Base-by-base conservation (phyloP, 2,888 invertebrate genomes). In the Neoitamus cyanurus region DNA sequence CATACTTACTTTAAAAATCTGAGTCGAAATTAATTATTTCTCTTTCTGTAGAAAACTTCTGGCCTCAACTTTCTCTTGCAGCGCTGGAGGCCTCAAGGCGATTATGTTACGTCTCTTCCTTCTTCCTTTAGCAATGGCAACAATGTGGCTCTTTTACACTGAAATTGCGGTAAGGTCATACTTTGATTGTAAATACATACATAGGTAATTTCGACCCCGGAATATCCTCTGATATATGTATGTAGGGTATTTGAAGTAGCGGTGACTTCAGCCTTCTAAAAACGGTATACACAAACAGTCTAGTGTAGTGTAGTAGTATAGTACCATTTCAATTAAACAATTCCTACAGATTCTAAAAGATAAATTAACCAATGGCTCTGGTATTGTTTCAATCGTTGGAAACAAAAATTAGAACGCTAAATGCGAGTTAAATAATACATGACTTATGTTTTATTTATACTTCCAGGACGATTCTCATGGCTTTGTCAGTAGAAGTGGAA, bases 131-230 rank as follows among this genome's bases (percentile, higher is more conserved):
- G 95, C 95, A 88, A 96, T 96, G 91, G 93, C 95, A 73, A 92
- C 97, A 72, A 89, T 98, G 73, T 96, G 96, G 94, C 89, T 95
- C 15, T 97, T 98, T 89, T 97, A 97, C 88, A 93, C 89, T 28
- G 89, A 90, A 85, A 87, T 91, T 77, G 90, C 90, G 72, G 91
- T 93, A 85, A 89, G 13, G 2, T 28, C 7, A 2, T 70, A 70
- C 30, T 5, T 70, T 70, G 13, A 69, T 25, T 69, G 0, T 70
- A 13, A 48, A 6, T 20, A 5, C 5, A 48, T 20, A n/a, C n/a
- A n/a, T n/a, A n/a, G n/a, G n/a, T n/a, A n/a, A n/a, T n/a, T n/a
- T n/a, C n/a, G n/a, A n/a, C n/a, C n/a, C n/a, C n/a, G n/a, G n/a
- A n/a, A n/a, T n/a, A n/a, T n/a, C n/a, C n/a, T n/a, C n/a, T n/a